Percentiles rank a stretch among this genome's conserved stretches.
These are phyloP conservation scores for Falcaria lacertinaria DNA, from an alignment of 2,888 invertebrate genomes.

Conservation along the genomic window DNA sequence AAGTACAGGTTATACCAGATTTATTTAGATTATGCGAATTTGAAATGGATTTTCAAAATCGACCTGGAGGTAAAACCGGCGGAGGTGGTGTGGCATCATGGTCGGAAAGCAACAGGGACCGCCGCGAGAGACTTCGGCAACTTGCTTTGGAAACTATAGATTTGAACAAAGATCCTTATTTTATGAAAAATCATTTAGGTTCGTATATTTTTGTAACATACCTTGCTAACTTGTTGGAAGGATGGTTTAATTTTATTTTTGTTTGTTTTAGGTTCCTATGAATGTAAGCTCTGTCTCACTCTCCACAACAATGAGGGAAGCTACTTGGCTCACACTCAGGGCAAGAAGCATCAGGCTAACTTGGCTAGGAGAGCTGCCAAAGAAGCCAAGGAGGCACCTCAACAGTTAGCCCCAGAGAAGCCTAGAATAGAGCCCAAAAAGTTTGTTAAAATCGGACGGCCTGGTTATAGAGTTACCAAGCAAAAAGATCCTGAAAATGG, in stretches of 20 bases:
- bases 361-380: slow-evolving; percentile 98
- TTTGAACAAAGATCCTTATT: slow-evolving; percentile 99
- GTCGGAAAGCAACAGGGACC: slow-evolving; percentile 98
- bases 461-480: slow-evolving; percentile 99
- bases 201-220: slow-evolving; percentile 19
- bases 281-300: slow-evolving; percentile 98
- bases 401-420: slow-evolving; percentile 95
- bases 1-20: too few species aligned
- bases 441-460: slow-evolving; percentile 99
- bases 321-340: slow-evolving; percentile 99
- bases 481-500: slow-evolving; percentile 97
- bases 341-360: slow-evolving; percentile 99
- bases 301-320: slow-evolving; percentile 99
- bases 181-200: slow-evolving; percentile 99
- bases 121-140: slow-evolving; percentile 96
- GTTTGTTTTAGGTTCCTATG: slow-evolving; percentile 91
- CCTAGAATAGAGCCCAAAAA: slow-evolving; percentile 98
- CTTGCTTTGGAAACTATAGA: slow-evolving; percentile 99
- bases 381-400: slow-evolving; percentile 98
- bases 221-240: not conserved
- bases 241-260: not conserved
- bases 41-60: slow-evolving; percentile 98
- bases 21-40: too few species aligned
- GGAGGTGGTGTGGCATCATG: slow-evolving; percentile 99
- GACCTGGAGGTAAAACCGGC: slow-evolving; percentile 99